Evolutionary conservation across 1,140 invertebrate species (phyloP).

Genomic region (Lasioglossum baleicum): DNA sequence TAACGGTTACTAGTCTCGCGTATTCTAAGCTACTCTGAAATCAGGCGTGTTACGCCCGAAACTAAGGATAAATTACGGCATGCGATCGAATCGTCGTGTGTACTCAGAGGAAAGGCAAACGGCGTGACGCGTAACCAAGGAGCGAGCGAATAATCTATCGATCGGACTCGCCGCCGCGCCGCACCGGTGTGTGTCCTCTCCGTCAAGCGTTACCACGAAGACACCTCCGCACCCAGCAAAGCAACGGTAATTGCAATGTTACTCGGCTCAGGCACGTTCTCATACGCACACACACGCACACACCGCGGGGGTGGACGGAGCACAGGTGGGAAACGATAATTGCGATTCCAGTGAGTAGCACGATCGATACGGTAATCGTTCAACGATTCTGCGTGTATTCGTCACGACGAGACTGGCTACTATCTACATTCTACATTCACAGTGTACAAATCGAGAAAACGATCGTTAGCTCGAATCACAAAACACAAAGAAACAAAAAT

Average conservation of each 20-base stretch:
- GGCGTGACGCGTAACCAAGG: constrained; percentile 18
- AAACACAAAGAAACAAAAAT: constrained; percentile 6
- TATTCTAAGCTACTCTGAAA: constrained; percentile 57
- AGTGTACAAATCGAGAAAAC: constrained; percentile 31
- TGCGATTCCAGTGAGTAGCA: constrained; percentile 50
- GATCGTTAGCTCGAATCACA: constrained; percentile 39
- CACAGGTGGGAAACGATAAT: constrained; percentile 7
- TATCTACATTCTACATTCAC: constrained; percentile 57
- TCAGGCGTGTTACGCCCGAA: constrained; percentile 58
- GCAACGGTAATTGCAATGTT: constrained; percentile 27
- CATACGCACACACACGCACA: background rate
- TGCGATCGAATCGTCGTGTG: constrained; percentile 56
- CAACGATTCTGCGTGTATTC: constrained; percentile 8
- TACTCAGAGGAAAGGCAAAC: constrained; percentile 59
- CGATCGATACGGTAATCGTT: constrained; percentile 25
- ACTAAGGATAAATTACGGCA: constrained; percentile 63
- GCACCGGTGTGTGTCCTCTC: constrained; percentile 4
- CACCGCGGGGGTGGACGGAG: too few relatives aligned
- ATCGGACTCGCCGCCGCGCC: background rate
- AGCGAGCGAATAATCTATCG: constrained; percentile 27
- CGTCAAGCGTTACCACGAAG: constrained; percentile 20
- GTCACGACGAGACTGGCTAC: constrained; percentile 19
- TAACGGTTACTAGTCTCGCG: constrained; percentile 51
- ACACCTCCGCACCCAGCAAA: constrained; percentile 19
- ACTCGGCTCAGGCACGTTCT: constrained; percentile 23